Evolutionary conservation across 1,140 invertebrate genomes (phyloP).

Genomic region (Pseudomyrmex dendroicus): DNA sequence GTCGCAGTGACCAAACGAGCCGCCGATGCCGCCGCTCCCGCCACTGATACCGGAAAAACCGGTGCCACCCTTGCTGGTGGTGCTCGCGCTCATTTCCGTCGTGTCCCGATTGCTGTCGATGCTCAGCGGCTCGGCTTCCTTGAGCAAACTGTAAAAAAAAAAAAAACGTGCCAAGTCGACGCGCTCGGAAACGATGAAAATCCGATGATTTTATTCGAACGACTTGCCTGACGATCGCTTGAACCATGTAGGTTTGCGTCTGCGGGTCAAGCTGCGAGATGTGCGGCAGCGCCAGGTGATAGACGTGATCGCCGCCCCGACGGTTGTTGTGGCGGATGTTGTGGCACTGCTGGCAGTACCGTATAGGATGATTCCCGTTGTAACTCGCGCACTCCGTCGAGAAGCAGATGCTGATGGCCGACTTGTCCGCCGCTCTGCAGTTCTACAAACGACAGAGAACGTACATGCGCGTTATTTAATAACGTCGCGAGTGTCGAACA

Average conservation of each 20-base stretch:
- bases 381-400: slow-evolving; percentile 98
- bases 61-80: slow-evolving; percentile 78
- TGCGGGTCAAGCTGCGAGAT: slow-evolving; percentile 95
- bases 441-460: slow-evolving; percentile 87
- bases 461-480: too few species aligned
- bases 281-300: slow-evolving; percentile 93
- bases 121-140: slow-evolving; percentile 91
- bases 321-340: slow-evolving; percentile 94
- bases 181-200: background rate
- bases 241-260: slow-evolving; percentile 96
- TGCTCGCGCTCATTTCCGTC: slow-evolving; percentile 82
- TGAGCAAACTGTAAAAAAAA: slow-evolving; percentile 88
- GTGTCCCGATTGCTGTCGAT: slow-evolving; percentile 86
- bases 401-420: slow-evolving; percentile 98
- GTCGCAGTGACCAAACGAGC: slow-evolving; percentile 78
- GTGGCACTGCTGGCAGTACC: slow-evolving; percentile 96
- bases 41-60: slow-evolving; percentile 71
- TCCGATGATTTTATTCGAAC: slow-evolving; percentile 9
- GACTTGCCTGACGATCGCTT: slow-evolving; percentile 96
- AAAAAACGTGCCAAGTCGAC: background rate
- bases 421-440: slow-evolving; percentile 95
- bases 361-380: slow-evolving; percentile 97
- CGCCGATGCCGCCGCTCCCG: slow-evolving; percentile 60
- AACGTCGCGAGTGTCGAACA: too few species aligned
- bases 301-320: slow-evolving; percentile 94